Conservation (phyloP, 1,140 invertebrate species). For the Euura lappo region DNA sequence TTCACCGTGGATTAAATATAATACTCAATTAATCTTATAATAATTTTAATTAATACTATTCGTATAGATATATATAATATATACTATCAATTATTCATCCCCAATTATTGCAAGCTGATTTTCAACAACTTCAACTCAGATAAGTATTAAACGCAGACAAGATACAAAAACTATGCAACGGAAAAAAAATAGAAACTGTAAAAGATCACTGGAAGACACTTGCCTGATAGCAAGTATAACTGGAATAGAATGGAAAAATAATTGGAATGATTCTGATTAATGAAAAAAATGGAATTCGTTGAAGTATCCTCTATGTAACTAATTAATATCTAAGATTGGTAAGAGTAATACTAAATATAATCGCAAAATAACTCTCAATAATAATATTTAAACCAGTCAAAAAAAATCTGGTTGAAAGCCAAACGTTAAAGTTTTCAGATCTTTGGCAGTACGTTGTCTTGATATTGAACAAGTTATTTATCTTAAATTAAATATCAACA, state of each 20-base stretch:
- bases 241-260: not conserved
- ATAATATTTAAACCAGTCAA: not conserved
- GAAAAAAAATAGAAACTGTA: too few relatives aligned
- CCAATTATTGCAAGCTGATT: not conserved
- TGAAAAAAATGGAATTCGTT: not conserved
- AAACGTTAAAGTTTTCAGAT: slow-evolving; percentile 41
- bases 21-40: slow-evolving; percentile 12
- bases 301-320: slow-evolving; percentile 13
- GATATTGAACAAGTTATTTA: slow-evolving; percentile 9
- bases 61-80: not conserved
- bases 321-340: slow-evolving; percentile 18
- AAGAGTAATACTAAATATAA: slow-evolving; percentile 9
- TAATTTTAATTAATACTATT: not conserved
- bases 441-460: slow-evolving; percentile 47
- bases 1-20: slow-evolving; percentile 33
- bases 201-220: not conserved
- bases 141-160: slow-evolving; percentile 1
- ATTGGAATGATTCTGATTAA: not conserved
- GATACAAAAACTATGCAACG: not conserved
- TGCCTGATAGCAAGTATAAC: not conserved
- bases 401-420: slow-evolving; percentile 28
- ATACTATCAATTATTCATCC: slow-evolving; percentile 2
- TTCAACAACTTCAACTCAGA: not conserved
- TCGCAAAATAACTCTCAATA: not conserved
- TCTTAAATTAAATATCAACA: not conserved